Conservation (phyloP, 2,888 invertebrate species). For the Heliconius erato region DNA sequence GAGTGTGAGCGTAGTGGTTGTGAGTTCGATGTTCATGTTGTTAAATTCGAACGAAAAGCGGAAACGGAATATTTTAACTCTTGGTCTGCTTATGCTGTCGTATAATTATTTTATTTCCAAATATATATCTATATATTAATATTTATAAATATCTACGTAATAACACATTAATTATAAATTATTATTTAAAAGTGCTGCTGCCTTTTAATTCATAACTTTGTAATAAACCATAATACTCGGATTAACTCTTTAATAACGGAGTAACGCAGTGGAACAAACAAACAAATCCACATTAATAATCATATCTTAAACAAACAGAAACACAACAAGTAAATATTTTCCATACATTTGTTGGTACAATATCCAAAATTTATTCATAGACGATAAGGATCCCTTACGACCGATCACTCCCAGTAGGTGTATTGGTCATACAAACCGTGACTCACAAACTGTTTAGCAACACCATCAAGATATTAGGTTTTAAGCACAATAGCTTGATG, state of each 20-base stretch:
- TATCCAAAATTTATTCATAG: constrained; percentile 13
- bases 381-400: constrained; percentile 18
- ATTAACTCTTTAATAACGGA: too few relatives aligned
- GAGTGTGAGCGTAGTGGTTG: neutral
- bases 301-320: constrained; percentile 19
- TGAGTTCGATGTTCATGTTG: neutral
- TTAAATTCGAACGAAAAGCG: neutral
- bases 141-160: neutral
- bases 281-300: neutral
- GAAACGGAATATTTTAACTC: neutral
- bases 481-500: constrained; percentile 47
- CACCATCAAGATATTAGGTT: constrained; percentile 41
- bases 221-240: neutral
- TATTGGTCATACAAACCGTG: constrained; percentile 23
- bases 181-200: too few relatives aligned
- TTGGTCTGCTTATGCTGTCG: too few relatives aligned
- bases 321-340: neutral
- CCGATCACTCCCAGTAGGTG: constrained; percentile 22
- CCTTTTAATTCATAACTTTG: too few relatives aligned
- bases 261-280: neutral
- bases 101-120: too few relatives aligned
- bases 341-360: neutral
- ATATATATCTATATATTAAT: neutral
- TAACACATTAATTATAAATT: too few relatives aligned
- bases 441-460: constrained; percentile 39